phyloP scores from a whole-genome alignment of 2,797 vertebrate species.

The Margarornis squamiger region DNA sequence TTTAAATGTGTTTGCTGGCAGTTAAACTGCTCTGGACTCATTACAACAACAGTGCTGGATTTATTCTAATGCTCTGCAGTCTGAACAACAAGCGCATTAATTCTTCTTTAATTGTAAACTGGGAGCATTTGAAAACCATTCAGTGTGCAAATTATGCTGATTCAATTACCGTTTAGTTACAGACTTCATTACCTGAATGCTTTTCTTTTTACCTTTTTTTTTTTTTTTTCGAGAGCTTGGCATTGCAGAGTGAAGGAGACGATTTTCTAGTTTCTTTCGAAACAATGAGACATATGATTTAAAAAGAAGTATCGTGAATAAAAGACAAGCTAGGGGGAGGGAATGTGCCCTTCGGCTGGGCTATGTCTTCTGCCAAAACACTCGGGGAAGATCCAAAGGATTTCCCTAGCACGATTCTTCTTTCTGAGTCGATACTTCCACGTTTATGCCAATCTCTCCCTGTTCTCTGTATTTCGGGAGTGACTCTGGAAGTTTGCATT shows the following conservation, averaged over 20 bases:
- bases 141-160: constrained; percentile 84
- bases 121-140: constrained; percentile 85
- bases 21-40: constrained; percentile 77
- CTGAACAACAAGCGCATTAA: constrained; percentile 81
- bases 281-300: constrained; percentile 62
- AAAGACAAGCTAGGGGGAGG: background rate
- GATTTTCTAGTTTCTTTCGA: constrained; percentile 69
- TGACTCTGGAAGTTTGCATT: background rate
- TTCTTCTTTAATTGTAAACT: constrained; percentile 85
- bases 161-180: constrained; percentile 86
- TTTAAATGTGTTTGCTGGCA: constrained; percentile 78
- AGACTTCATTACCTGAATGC: constrained; percentile 85
- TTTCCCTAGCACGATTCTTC: background rate
- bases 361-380: constrained; percentile 16
- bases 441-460: background rate
- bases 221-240: background rate
- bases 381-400: background rate
- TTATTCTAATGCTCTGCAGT: constrained; percentile 77
- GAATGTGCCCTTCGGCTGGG: background rate
- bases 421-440: background rate
- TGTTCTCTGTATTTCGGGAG: background rate
- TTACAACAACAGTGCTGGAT: constrained; percentile 78
- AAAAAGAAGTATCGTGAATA: background rate
- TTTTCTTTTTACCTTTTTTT: background rate
- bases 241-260: background rate